phyloP scores from a whole-genome alignment of 1,140 invertebrate genomes.

The Philaenus spumarius region DNA sequence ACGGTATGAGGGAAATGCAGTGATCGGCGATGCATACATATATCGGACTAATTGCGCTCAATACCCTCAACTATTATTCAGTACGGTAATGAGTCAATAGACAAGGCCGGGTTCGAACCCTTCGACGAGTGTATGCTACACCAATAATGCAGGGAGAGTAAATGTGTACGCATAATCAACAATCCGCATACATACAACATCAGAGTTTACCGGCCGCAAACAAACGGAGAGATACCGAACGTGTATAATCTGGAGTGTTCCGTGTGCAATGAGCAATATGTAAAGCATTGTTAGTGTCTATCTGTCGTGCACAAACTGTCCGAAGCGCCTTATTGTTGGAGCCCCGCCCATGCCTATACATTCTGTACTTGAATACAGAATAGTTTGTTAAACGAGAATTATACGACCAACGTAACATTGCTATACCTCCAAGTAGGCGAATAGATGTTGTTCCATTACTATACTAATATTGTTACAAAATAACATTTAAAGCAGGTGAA shows the following conservation, averaged over 20 bases:
- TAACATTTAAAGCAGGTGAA: no score
- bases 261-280: not conserved
- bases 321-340: no score
- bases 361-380: not conserved
- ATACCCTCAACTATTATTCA: slow-evolving; percentile 1
- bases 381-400: no score
- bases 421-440: no score
- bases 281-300: not conserved
- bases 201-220: not conserved
- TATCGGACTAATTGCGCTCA: not conserved
- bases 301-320: not conserved
- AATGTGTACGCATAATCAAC: not conserved
- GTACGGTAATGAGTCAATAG: not conserved
- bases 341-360: not conserved
- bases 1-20: not conserved
- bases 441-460: no score
- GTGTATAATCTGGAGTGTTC: not conserved
- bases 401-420: no score
- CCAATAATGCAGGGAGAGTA: not conserved
- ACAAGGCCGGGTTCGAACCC: no score
- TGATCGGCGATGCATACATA: not conserved
- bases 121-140: not conserved
- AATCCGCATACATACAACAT: not conserved
- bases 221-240: not conserved
- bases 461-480: no score